Percentiles rank a stretch among this genome's conserved stretches.
Conservation (phyloP, 2,113 vertebrate genomes). For the Scalopus aquaticus region DNA sequence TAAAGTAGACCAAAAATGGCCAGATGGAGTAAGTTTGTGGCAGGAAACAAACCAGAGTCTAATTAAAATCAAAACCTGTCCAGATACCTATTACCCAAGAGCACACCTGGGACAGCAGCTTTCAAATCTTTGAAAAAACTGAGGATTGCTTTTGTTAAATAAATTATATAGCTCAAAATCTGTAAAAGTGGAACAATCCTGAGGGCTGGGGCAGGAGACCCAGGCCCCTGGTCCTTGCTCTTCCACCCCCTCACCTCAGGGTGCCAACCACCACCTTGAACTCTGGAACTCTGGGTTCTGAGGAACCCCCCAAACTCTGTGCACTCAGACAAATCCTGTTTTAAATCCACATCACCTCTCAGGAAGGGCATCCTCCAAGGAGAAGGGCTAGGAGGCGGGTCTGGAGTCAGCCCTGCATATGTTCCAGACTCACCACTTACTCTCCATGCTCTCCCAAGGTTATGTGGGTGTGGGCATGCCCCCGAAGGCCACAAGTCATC, state of each 20-base stretch:
- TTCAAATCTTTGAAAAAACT: neutral
- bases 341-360: neutral
- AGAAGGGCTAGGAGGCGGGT: neutral
- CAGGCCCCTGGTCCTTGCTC: neutral
- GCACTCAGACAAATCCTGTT: neutral
- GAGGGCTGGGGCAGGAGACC: neutral
- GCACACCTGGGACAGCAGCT: neutral
- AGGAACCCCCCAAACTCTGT: neutral
- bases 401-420: neutral
- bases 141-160: neutral
- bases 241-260: neutral
- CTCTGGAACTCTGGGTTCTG: neutral
- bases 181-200: neutral
- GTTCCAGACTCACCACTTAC: neutral
- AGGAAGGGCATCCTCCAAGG: neutral
- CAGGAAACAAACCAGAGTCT: neutral
- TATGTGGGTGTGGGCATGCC: neutral
- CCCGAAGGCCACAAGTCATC: neutral
- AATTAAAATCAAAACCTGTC: neutral
- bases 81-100: neutral
- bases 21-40: neutral
- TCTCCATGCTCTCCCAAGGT: neutral
- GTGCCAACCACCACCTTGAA: neutral
- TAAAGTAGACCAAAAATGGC: neutral
- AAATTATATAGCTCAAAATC: neutral